Evolutionary conservation across 2,888 invertebrate species (phyloP).

Genomic region (Parnassius mnemosyne): DNA sequence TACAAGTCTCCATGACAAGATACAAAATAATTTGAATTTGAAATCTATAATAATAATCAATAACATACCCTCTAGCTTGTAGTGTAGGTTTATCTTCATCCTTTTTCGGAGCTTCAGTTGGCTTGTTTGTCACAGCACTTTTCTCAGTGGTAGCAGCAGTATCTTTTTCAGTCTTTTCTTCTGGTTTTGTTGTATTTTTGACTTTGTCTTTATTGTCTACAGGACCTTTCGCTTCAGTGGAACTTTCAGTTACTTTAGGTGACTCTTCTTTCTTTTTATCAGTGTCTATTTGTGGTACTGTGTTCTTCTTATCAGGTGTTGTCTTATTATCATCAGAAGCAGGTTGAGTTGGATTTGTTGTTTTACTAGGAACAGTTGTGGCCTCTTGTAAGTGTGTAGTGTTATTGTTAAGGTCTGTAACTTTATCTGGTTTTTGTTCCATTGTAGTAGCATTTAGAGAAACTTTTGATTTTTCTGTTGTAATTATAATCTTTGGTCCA

Average conservation of each 20-base stretch:
- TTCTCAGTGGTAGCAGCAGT: conserved; percentile 30
- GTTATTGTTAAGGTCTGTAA: conserved; percentile 2
- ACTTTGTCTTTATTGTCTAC: conserved; percentile 23
- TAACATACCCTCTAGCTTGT: conserved; percentile 56
- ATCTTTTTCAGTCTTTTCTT: conserved; percentile 30
- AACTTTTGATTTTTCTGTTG: conserved; percentile 15
- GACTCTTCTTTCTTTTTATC: conserved; percentile 29
- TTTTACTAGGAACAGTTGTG: conserved; percentile 18
- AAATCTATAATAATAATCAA: background rate
- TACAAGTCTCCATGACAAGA: too few relatives aligned
- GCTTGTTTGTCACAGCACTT: conserved; percentile 30
- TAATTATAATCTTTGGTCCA: background rate
- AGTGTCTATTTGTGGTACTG: conserved; percentile 29
- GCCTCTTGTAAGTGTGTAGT: conserved; percentile 13
- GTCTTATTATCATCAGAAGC: conserved; percentile 18
- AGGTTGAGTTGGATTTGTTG: conserved; percentile 15
- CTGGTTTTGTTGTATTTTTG: conserved; percentile 32
- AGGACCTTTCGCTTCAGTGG: conserved; percentile 13
- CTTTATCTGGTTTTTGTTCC: conserved; percentile 9
- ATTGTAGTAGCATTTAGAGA: background rate
- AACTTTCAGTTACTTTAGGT: conserved; percentile 1
- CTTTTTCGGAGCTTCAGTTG: conserved; percentile 39
- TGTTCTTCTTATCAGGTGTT: conserved; percentile 11
- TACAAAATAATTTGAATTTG: background rate
- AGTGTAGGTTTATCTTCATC: conserved; percentile 38